Conservation (phyloP, 2,113 vertebrate species). For the Upupa epops region DNA sequence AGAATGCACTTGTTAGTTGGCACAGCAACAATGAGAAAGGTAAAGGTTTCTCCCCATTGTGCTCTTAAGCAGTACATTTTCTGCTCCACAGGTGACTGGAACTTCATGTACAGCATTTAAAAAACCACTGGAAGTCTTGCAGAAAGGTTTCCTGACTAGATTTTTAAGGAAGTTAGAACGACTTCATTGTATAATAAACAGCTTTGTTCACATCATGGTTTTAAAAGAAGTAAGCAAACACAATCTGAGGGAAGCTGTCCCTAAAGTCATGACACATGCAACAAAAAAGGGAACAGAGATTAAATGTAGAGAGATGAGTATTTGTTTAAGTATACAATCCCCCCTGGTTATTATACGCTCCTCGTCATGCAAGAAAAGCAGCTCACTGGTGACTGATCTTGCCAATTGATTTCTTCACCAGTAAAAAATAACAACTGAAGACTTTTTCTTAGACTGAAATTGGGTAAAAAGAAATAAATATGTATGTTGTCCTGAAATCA, state of each 20-base stretch:
- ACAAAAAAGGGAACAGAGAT: background rate
- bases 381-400: background rate
- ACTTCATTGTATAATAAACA: background rate
- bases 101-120: background rate
- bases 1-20: background rate
- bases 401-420: background rate
- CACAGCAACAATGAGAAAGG: background rate
- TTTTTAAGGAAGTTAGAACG: background rate
- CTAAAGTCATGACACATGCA: background rate
- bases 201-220: background rate
- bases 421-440: background rate
- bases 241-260: background rate
- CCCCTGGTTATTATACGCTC: background rate
- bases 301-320: background rate
- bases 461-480: background rate
- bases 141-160: background rate
- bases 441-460: background rate
- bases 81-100: background rate
- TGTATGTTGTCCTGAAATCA: background rate
- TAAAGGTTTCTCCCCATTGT: background rate
- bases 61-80: background rate
- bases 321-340: background rate
- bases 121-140: background rate
- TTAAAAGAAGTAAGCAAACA: background rate
- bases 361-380: background rate